Percentiles rank a stretch among this genome's conserved stretches.
Evolutionary conservation across 2,113 vertebrate genomes (phyloP).

Genomic region (Malurus elegans): DNA sequence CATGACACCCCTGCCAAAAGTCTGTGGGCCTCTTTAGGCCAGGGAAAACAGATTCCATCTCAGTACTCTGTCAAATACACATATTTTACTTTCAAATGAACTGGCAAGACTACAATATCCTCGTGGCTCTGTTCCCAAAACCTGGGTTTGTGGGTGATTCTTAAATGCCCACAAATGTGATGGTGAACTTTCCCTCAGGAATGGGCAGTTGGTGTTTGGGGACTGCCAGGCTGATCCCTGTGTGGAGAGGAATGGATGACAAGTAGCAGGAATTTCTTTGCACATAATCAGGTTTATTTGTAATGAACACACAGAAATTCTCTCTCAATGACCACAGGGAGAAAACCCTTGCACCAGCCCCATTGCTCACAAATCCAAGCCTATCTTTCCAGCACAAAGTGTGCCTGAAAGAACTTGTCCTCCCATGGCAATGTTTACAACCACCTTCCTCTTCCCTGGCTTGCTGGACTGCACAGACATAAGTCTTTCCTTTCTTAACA

Average conservation of each 20-base stretch:
- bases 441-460: background rate
- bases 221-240: background rate
- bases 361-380: background rate
- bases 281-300: background rate
- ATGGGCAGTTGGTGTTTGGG: background rate
- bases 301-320: fast-evolving
- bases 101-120: background rate
- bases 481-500: background rate
- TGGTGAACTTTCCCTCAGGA: background rate
- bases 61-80: background rate
- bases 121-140: background rate
- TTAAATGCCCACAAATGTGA: background rate
- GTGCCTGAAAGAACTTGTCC: background rate
- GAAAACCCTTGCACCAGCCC: background rate
- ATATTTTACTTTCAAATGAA: background rate
- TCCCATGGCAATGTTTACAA: background rate
- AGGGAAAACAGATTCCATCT: background rate
- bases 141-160: background rate
- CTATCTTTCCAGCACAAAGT: background rate
- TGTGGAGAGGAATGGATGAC: background rate
- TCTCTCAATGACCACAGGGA: no score
- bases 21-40: background rate
- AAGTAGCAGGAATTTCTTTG: background rate
- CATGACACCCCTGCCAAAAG: background rate
- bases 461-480: background rate